A percentile compares a stretch with the other conserved stretches of the same genome.
Evolutionary conservation across 2,113 vertebrate species (phyloP).

Genomic region (Pomatostomus ruficeps): DNA sequence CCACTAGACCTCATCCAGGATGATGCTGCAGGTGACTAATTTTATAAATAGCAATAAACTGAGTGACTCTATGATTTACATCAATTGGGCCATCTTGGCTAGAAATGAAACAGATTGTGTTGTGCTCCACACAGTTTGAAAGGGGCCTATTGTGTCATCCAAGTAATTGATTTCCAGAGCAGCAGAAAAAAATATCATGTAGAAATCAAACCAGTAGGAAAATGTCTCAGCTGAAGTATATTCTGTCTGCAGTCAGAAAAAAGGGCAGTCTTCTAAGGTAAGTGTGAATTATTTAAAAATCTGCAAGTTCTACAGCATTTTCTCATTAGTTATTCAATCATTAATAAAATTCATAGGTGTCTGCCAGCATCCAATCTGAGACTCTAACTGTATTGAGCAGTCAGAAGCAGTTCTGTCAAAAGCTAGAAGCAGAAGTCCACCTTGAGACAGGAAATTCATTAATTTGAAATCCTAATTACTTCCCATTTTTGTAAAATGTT

Average conservation of each 20-base stretch:
- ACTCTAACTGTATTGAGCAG: neutral
- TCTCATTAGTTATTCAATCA: constrained; percentile 11
- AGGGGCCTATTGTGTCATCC: neutral
- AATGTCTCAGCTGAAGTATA: neutral
- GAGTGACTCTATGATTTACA: neutral
- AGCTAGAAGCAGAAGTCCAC: neutral
- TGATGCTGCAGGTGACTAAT: constrained; percentile 14
- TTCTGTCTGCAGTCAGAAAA: neutral
- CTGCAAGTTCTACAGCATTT: neutral
- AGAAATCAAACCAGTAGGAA: neutral
- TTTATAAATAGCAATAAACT: constrained; percentile 24
- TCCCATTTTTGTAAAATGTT: neutral
- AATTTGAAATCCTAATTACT: neutral
- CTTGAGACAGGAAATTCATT: neutral
- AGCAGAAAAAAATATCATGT: neutral
- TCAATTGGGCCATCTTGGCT: neutral
- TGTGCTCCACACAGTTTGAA: constrained; percentile 1
- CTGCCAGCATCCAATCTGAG: neutral
- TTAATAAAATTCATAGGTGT: constrained; percentile 19
- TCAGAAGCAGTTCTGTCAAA: neutral
- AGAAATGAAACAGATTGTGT: neutral
- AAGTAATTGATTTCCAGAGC: constrained; percentile 5
- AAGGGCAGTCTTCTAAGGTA: constrained; percentile 10
- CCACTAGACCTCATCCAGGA: neutral
- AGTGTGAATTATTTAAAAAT: constrained; percentile 15